Conservation (phyloP, 2,113 vertebrate genomes). For the Ptyas mucosa region DNA sequence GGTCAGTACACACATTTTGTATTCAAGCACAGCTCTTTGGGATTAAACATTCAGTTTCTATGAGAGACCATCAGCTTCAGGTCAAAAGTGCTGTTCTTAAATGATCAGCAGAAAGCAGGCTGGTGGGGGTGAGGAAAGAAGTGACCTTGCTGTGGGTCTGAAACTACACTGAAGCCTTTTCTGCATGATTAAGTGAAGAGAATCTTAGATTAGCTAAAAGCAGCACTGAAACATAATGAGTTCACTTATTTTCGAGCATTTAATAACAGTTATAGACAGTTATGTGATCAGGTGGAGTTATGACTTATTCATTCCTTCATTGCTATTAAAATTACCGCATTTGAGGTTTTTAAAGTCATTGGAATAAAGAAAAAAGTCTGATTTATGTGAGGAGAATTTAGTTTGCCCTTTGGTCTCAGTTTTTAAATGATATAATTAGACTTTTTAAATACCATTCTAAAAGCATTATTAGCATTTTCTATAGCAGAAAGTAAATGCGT, state of each 20-base stretch:
- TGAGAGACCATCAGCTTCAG: conserved; percentile 73
- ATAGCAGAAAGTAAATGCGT: conserved; percentile 82
- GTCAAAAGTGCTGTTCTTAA: conserved; percentile 77
- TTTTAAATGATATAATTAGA: conserved; percentile 96
- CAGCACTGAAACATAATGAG: conserved; percentile 83
- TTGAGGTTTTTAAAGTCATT: conserved; percentile 85
- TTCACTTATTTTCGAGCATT: conserved; percentile 84
- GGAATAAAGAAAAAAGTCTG: conserved; percentile 86
- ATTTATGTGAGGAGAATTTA: conserved; percentile 93
- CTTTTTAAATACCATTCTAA: conserved; percentile 95
- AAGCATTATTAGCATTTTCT: conserved; percentile 89
- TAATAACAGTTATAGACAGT: conserved; percentile 89
- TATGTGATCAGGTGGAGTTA: conserved; percentile 86
- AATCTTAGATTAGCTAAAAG: conserved; percentile 84
- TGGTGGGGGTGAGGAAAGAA: conserved; percentile 61
- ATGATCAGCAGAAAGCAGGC: conserved; percentile 70
- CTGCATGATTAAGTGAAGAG: conserved; percentile 82
- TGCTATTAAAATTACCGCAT: conserved; percentile 86
- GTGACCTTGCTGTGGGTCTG: conserved; percentile 81
- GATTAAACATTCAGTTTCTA: conserved; percentile 70
- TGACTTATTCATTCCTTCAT: conserved; percentile 85
- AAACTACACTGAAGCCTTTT: conserved; percentile 76
- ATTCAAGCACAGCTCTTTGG: conserved; percentile 62
- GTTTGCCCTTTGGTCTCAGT: conserved; percentile 88
- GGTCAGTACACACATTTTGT: conserved; percentile 61